Base-by-base conservation (phyloP, 2,113 vertebrate genomes). In the Sus scrofa region DNA sequence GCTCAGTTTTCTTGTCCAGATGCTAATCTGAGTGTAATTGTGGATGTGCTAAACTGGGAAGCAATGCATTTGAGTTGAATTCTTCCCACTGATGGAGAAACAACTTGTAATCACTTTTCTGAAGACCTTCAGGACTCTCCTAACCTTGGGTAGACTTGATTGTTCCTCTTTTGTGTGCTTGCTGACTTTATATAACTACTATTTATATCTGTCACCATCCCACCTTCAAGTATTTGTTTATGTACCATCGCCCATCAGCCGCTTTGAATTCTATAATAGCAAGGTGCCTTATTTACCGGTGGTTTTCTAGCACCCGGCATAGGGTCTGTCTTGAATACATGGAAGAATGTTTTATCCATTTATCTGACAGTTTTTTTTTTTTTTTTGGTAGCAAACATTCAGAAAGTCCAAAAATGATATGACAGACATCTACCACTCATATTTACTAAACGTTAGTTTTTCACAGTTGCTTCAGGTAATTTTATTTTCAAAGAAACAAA, bases 341-440 rank as follows among this genome's bases (percentile, higher is more conserved):
- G 30, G 13, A 82, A 67, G 26, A 86, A 75, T 73, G 27, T 92
- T 95, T 77, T 90, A 82, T 85, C 52, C 19, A 54, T 15, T 96
- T 87, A 60, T 44, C 8, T 67, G 24, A 73, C 18, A n/a, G 86
- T 92, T 56, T 56, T 92, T 95, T 65, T 92, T 56, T 56, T 92
- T 95, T 65, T 77, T 95, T 96, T 87, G 86, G 14, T 34, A 60
- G 22, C 8, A 83, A 52, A 27, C 58, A 56, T 93, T 90, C 77
- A 70, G 37, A 78, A 70, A 34, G 19, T 56, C 16, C 60, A 44
- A 30, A 96, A 60, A 58, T n/a, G 81, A n/a, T 22, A 58, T 81
- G 44, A 85, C 54, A 85, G 75, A 32, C 70, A 63, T 74, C n/a
- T 8, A n/a, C 19, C 44, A 74, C 37, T 83, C 15, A 34, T 63